These are phyloP conservation scores for Heterochromis multidens DNA, from an alignment of 2,113 vertebrate species.

Conservation along the genomic window DNA sequence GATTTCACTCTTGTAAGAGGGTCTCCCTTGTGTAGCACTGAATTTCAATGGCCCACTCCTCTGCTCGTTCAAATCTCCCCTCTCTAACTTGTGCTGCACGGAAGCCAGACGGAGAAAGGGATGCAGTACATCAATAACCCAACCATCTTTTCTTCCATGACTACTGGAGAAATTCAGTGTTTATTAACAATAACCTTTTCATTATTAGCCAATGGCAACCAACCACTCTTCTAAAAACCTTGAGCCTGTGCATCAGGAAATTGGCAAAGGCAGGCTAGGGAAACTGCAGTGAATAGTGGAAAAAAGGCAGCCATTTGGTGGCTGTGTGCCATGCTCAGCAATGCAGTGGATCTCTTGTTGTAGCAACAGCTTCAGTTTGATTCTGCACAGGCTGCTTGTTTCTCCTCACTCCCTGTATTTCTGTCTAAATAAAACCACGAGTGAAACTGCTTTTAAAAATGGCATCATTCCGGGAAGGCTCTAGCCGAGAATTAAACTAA, in stretches of 20 bases:
- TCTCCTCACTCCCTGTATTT: constrained; percentile 2
- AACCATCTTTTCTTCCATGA: constrained; percentile 9
- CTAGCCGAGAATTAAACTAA: background rate
- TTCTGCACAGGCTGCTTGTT: constrained; percentile 29
- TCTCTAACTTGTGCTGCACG: constrained; percentile 17
- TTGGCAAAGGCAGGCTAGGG: constrained; percentile 40
- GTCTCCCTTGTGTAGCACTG: constrained; percentile 32
- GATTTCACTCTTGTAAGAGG: constrained; percentile 26
- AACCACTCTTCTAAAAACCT: constrained; percentile 30
- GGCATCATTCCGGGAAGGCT: background rate
- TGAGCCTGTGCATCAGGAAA: constrained; percentile 36
- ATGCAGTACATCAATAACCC: constrained; percentile 42
- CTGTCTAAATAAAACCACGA: background rate
- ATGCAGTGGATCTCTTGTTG: constrained; percentile 10
- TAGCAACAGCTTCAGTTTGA: constrained; percentile 27
- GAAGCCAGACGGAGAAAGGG: constrained; percentile 43
- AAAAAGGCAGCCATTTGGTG: constrained; percentile 20
- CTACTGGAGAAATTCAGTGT: constrained; percentile 42
- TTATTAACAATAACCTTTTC: constrained; percentile 43
- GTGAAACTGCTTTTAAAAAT: constrained; percentile 2
- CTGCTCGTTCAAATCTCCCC: background rate
- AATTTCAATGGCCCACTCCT: constrained; percentile 54
- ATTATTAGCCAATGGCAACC: constrained; percentile 23
- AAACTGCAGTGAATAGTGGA: constrained; percentile 53
- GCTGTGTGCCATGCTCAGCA: constrained; percentile 27